Conservation (phyloP, 2,113 vertebrate species). For the Syngnathus typhle region DNA sequence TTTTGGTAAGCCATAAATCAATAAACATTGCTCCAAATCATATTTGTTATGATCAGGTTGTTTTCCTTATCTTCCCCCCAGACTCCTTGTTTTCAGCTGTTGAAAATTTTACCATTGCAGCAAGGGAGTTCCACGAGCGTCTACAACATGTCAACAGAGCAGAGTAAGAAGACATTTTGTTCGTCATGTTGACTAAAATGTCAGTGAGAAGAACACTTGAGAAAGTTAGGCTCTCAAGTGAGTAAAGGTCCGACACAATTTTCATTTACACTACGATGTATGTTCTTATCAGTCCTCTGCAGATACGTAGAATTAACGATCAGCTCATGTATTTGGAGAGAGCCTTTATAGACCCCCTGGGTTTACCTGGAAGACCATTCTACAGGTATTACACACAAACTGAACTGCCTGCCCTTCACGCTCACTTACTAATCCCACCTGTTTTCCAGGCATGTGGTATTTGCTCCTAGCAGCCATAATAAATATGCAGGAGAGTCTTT, state of each 20-base stretch:
- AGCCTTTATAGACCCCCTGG: constrained; percentile 88
- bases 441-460: constrained; percentile 80
- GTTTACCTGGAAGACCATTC: constrained; percentile 86
- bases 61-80: constrained; percentile 35
- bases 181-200: background rate
- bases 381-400: constrained; percentile 75
- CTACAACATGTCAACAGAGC: constrained; percentile 72
- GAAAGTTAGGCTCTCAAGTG: background rate
- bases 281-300: constrained; percentile 53
- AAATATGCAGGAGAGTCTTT: constrained; percentile 90
- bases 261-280: background rate
- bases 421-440: background rate
- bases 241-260: background rate
- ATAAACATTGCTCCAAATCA: too few relatives aligned
- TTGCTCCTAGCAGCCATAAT: constrained; percentile 91
- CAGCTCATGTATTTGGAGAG: constrained; percentile 90
- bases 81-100: constrained; percentile 85
- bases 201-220: background rate
- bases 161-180: constrained; percentile 70
- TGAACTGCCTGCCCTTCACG: background rate
- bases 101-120: constrained; percentile 79
- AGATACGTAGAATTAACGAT: constrained; percentile 82
- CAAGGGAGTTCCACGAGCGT: constrained; percentile 76
- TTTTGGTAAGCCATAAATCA: constrained; percentile 76
- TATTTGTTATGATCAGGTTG: background rate